Conservation (phyloP, 2,113 vertebrate genomes). For the Ariopsis seemanni region DNA sequence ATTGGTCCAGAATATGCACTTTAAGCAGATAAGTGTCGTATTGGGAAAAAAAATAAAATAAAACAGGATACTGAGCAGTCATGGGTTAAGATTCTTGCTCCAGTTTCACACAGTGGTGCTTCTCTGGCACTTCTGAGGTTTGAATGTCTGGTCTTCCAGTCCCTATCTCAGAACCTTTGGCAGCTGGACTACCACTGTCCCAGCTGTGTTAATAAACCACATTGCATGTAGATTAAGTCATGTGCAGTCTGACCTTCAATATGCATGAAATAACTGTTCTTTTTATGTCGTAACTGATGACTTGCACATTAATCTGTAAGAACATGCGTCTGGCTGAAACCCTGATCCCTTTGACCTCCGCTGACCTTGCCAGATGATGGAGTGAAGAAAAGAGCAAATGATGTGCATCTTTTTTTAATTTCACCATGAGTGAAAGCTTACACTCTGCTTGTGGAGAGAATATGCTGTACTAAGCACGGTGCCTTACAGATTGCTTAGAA, state of each 20-base stretch:
- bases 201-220: background rate
- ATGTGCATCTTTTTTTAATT: constrained; percentile 12
- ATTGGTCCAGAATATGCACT: too few relatives aligned
- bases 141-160: background rate
- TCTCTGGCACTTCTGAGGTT: background rate
- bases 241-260: background rate
- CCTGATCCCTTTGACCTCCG: background rate
- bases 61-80: background rate
- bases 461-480: background rate
- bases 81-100: background rate
- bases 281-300: constrained; percentile 31
- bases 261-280: background rate
- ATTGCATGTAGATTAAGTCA: background rate
- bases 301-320: constrained; percentile 5
- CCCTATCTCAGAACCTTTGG: background rate
- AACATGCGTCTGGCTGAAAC: constrained; percentile 18
- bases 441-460: background rate
- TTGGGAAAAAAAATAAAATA: too few relatives aligned
- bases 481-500: too few relatives aligned
- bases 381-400: background rate
- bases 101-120: background rate
- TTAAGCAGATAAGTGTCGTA: too few relatives aligned
- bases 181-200: background rate
- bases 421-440: background rate
- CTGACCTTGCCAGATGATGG: background rate